phyloP scores from a whole-genome alignment of 2,797 vertebrate genomes.

The Argya squamiceps region DNA sequence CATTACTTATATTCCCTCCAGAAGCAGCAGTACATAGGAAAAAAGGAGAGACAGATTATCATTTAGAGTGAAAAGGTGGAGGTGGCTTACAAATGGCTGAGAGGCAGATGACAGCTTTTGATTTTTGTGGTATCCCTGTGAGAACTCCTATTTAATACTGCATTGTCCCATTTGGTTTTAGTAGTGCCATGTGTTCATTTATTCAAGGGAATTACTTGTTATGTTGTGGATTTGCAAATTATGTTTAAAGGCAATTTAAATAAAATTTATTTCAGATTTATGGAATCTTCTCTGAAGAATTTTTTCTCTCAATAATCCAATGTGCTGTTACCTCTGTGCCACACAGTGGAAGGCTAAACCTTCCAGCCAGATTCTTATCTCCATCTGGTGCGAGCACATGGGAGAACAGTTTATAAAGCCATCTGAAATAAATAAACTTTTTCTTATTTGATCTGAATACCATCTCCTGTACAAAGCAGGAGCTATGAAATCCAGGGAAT shows the following conservation, averaged over 20 bases:
- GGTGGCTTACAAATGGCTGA: background rate
- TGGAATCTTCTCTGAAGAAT: background rate
- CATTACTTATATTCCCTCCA: background rate
- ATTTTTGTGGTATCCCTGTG: background rate
- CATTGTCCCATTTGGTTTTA: background rate
- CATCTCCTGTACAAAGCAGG: background rate
- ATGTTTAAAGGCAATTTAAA: conserved; percentile 36
- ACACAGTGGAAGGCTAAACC: background rate
- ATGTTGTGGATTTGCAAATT: conserved; percentile 9
- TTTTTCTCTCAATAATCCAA: background rate
- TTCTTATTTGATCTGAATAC: conserved; percentile 4
- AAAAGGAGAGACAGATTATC: background rate
- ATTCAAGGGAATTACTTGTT: background rate
- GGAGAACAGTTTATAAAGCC: conserved; percentile 27
- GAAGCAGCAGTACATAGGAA: background rate
- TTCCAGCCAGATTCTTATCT: conserved; percentile 45
- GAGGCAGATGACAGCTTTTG: background rate
- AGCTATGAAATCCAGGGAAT: background rate
- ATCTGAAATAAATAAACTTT: conserved; percentile 50
- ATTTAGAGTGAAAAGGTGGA: background rate
- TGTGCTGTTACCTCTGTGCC: background rate
- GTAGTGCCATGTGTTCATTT: background rate
- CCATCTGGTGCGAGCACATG: background rate
- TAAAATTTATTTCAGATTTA: conserved; percentile 32
- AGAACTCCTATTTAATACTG: background rate